Base-by-base conservation (phyloP, 2,888 invertebrate genomes). In the Podotricha telesiphe region DNA sequence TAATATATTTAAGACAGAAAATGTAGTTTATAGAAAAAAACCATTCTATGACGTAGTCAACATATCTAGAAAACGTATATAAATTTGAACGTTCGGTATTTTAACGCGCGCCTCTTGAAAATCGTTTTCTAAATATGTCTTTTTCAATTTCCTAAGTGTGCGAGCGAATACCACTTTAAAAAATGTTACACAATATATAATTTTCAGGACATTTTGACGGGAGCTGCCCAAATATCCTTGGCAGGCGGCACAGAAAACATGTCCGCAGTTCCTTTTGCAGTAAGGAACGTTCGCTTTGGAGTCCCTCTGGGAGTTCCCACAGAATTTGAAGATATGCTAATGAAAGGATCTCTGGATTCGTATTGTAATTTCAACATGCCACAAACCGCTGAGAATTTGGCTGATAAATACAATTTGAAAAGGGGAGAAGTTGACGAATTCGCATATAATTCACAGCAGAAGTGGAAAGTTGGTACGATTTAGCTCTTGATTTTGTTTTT, bases 181-280 rank as follows among this genome's bases (percentile, higher is more conserved):
- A n/a, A n/a, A n/a, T n/a, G n/a, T n/a, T n/a, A n/a, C n/a, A n/a
- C n/a, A n/a, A n/a, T n/a, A n/a, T n/a, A n/a, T n/a, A n/a, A n/a
- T 50, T 81, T 86, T n/a, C 80, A 97, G 96, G 98, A 98, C 81
- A 99, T 99, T 69, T 78, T 95, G 70, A 92, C 96, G 22, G 98
- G 98, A 59, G 96, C 96, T 73, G 96, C 98, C 1, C 94, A 96
- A 78, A 94, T 99, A 40, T 97, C 97, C 0, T 89, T 99, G 47
- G 96, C 98, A 28, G 99, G 99, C 37, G 99, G 99, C 2, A 95
- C 96, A 19, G 99, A 99, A 80, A 99, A 96, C 87, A 99, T 99
- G 99, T 98, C 98, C 15, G 96, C 96, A 77, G 92, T 96, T 6
- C 99, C 99, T 0, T 98, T 96, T 84, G 94, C 96, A 0, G 96